phyloP scores from a whole-genome alignment of 53 echinoderm and acorn worm genomes.

The Holothuria scabra region DNA sequence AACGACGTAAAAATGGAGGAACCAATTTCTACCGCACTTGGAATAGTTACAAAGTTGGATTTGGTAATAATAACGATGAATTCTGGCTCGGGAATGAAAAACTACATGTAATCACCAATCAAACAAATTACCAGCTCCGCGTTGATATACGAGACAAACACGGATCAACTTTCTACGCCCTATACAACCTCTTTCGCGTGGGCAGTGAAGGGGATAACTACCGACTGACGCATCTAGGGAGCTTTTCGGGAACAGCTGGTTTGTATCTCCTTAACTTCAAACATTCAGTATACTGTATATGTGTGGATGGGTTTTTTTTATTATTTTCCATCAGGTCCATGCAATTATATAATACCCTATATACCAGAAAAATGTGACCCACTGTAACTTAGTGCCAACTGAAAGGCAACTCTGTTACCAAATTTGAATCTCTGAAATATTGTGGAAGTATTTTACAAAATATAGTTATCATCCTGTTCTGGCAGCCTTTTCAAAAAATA shows the following conservation, averaged over 20 bases:
- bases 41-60: constrained; percentile 5
- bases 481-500: too few relatives aligned
- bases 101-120: neutral
- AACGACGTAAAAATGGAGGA: neutral
- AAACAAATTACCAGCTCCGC: neutral
- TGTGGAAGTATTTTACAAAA: too few relatives aligned
- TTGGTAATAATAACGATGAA: neutral
- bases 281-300: too few relatives aligned
- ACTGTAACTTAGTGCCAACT: too few relatives aligned
- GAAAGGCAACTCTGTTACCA: too few relatives aligned
- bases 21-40: neutral
- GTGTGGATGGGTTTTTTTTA: too few relatives aligned
- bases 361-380: too few relatives aligned
- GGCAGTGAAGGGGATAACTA: neutral
- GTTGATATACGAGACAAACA: neutral
- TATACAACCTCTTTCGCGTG: neutral
- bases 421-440: too few relatives aligned
- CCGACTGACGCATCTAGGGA: neutral
- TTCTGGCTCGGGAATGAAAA: constrained; percentile 19
- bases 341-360: too few relatives aligned
- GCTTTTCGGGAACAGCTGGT: constrained; percentile 25
- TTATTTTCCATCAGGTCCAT: too few relatives aligned
- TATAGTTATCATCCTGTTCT: too few relatives aligned
- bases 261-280: neutral
- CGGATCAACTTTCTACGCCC: neutral